Base-by-base conservation (phyloP, 2,888 invertebrate species). In the Trachelus stipa region DNA sequence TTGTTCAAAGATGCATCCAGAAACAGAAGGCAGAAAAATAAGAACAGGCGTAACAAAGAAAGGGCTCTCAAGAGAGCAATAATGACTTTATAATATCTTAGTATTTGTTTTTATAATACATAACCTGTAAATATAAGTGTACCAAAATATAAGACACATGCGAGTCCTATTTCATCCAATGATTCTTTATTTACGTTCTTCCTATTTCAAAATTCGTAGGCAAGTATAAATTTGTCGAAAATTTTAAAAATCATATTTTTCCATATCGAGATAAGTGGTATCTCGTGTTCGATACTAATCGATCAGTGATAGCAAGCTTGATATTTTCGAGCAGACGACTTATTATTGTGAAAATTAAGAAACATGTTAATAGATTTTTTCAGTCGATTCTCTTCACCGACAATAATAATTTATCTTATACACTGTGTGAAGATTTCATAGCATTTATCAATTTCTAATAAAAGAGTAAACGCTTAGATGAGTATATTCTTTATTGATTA, bases 1-100 rank as follows among this genome's bases (percentile, higher is more conserved):
- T 92, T 97, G 83, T 98, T 98, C 92, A 93, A 93, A 79, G 97
- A 97, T 85, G 96, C 96, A 0, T 95, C 95, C 0, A 92, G 93
- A 76, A 93, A 93, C 77, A 93, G 93, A 76, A 94, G 93, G 81
- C 93, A 94, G 78, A 94, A 94, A 76, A 94, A 95, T 84, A 95
- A 94, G 88, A 93, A 94, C 81, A 92, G 93, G 76, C 94, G 93
- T 87, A 92, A 93, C 79, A 92, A 94, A 83, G 94, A 94, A 81
- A 94, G 93, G n/a, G 88, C 94, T 34, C 69, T 91, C 80, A 96
- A 96, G 88, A 91, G 96, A 88, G 93, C 93, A 12, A 90, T 94
- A 79, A 90, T 94, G 87, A 88, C 90, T 71, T 83, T 93, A 74
- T 92, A 86, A 88, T 71, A 12, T n/a, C 1, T n/a, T 31, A 6